Percentiles rank a stretch among this genome's conserved stretches.
phyloP scores from a whole-genome alignment of 2,888 invertebrate genomes.

The Heliconius ismenius region DNA sequence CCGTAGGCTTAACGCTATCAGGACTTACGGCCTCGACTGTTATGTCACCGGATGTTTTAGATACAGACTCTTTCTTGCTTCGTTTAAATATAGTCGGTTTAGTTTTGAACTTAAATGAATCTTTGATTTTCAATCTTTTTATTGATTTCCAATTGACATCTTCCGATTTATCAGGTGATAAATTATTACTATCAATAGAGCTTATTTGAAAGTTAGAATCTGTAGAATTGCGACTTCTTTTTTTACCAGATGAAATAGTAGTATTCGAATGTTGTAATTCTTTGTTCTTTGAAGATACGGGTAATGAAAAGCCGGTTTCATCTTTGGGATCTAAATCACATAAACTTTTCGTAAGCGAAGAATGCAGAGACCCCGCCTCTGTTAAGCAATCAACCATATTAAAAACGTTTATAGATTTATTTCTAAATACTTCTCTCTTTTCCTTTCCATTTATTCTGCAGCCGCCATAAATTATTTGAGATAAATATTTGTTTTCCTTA shows the following conservation, averaged over 20 bases:
- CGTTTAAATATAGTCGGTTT: constrained; percentile 76
- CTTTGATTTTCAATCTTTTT: constrained; percentile 77
- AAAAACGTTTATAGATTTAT: constrained; percentile 77
- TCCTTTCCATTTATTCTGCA: constrained; percentile 62
- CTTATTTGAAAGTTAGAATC: constrained; percentile 76
- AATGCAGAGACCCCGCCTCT: constrained; percentile 72
- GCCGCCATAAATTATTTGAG: constrained; percentile 57
- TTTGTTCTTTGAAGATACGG: constrained; percentile 63
- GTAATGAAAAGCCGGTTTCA: constrained; percentile 65
- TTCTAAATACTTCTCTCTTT: constrained; percentile 77
- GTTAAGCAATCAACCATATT: constrained; percentile 75
- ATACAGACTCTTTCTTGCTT: constrained; percentile 70
- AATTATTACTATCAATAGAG: constrained; percentile 61
- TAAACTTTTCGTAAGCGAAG: constrained; percentile 74
- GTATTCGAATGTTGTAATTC: constrained; percentile 74
- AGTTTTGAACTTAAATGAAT: constrained; percentile 79
- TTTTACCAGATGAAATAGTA: constrained; percentile 77
- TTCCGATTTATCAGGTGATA: constrained; percentile 74
- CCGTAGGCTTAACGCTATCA: constrained; percentile 70
- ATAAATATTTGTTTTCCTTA: constrained; percentile 71
- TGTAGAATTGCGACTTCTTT: constrained; percentile 76
- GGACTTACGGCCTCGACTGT: constrained; percentile 72
- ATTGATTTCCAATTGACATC: constrained; percentile 79
- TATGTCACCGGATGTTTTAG: constrained; percentile 70
- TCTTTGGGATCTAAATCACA: constrained; percentile 75